phyloP scores from a whole-genome alignment of 2,797 vertebrate species.

The Pseudochaenichthys georgianus region DNA sequence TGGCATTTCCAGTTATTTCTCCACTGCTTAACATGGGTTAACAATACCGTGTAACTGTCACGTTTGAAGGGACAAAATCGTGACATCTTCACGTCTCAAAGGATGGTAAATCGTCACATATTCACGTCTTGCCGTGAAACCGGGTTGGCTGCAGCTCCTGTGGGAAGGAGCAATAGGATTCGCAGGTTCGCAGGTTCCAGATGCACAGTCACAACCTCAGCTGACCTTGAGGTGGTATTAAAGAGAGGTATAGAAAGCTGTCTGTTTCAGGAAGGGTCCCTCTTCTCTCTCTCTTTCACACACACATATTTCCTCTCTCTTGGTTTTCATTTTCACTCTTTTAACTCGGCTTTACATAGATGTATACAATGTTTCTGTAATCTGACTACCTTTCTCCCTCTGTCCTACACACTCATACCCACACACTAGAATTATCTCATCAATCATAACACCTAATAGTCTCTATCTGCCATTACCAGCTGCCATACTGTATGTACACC shows the following conservation, averaged over 20 bases:
- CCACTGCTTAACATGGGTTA: too few species aligned
- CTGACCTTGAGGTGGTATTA: constrained; percentile 59
- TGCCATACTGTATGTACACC: constrained; percentile 36
- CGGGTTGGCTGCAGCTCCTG: constrained; percentile 11
- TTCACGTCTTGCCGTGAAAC: too few species aligned
- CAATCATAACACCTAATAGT: constrained; percentile 63
- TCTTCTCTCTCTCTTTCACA: not conserved
- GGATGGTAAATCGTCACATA: too few species aligned
- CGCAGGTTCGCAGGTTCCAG: constrained; percentile 36
- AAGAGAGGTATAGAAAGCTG: constrained; percentile 32
- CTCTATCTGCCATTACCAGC: constrained; percentile 43
- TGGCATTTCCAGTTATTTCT: too few species aligned
- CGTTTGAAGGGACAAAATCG: too few species aligned
- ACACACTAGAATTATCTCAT: constrained; percentile 64
- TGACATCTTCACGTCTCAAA: too few species aligned
- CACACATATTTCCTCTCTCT: constrained; percentile 1
- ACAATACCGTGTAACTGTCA: too few species aligned
- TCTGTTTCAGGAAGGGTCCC: constrained; percentile 21
- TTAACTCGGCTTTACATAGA: constrained; percentile 30
- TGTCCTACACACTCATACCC: constrained; percentile 27
- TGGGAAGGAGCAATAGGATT: constrained; percentile 49
- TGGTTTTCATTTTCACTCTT: constrained; percentile 47
- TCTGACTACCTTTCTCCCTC: constrained; percentile 35
- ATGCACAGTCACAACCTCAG: constrained; percentile 37
- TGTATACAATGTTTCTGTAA: constrained; percentile 45